Base-by-base conservation (phyloP, 2,113 vertebrate species). In the Tursiops truncatus region DNA sequence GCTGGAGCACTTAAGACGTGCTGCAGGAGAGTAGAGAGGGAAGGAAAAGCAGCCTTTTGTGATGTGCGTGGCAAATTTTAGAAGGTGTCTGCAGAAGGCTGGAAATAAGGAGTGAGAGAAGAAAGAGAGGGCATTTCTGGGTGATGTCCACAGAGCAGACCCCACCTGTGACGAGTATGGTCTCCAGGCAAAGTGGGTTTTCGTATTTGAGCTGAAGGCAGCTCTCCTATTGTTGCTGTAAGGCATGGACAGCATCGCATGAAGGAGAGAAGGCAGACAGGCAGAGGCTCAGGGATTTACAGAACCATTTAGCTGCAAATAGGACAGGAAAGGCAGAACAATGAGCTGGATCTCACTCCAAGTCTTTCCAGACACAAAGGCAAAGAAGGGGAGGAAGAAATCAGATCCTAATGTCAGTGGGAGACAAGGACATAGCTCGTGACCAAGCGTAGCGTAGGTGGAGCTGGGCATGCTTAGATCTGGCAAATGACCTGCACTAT, bases 181-280 rank as follows among this genome's bases (percentile, higher is more conserved):
- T 4, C 60, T 47, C 67, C 58, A 17, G 33, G 17, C 38, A 33
- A 8, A 28, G 38, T 4, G n/a, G 62, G 18, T 50, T 85, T 80
- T 18, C 47, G 1, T 0, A 0, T 7, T 2, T 4, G 14, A 38
- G 74, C 56, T 9, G 4, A 15, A 20, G 3, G 5, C 36, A 5
- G 80, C 31, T 20, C 8, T 18, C 14, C 41, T 38, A 12, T 44
- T 26, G 53, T 9, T 47, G 36, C 56, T 25, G 36, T 63, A 41
- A 23, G 23, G 1, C n/a, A 2, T 0, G 0, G 79, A 60, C 10
- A 14, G 21, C 4, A 8, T 67, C 18, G 56, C 74, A 31, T 10
- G 7, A 31, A 70, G 44, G 47, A 36, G 25, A n/a, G 9, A 41
- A 41, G 0, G 2, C 3, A n/a, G 62, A 26, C 0, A n/a, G 28